Evolutionary conservation across 2,113 vertebrate species (phyloP).

Genomic region (Psophia crepitans): DNA sequence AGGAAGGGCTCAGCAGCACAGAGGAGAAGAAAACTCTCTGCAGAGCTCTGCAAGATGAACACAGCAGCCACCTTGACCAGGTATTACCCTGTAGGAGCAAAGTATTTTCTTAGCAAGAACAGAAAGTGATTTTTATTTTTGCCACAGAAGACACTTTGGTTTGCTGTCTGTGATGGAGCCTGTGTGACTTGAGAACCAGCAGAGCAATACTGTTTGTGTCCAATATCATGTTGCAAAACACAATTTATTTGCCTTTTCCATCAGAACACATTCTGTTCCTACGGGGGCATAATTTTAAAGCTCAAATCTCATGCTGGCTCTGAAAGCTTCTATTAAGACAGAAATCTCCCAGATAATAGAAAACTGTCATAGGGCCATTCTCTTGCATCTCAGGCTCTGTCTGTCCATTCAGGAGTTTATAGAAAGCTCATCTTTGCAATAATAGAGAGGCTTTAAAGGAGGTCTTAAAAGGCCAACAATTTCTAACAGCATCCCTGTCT

Average conservation of each 20-base stretch:
- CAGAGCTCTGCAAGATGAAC: background rate
- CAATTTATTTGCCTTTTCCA: conserved; percentile 48
- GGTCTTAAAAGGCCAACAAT: conserved; percentile 8
- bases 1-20: background rate
- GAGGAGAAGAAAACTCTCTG: background rate
- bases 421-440: conserved; percentile 31
- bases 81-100: background rate
- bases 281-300: background rate
- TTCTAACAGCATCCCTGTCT: background rate
- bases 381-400: background rate
- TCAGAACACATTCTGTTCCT: conserved; percentile 17
- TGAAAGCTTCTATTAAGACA: conserved; percentile 50
- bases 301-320: background rate
- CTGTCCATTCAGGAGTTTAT: background rate
- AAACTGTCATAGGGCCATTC: conserved; percentile 1
- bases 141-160: background rate
- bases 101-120: background rate
- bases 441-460: conserved; percentile 1
- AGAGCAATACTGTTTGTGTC: background rate
- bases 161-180: background rate
- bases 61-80: background rate
- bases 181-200: background rate
- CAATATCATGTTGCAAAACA: background rate
- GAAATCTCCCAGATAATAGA: conserved; percentile 41
- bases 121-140: background rate